Evolutionary conservation across 92 coral and sea anemone genomes (phyloP).

Genomic region (Porites cylindrica): DNA sequence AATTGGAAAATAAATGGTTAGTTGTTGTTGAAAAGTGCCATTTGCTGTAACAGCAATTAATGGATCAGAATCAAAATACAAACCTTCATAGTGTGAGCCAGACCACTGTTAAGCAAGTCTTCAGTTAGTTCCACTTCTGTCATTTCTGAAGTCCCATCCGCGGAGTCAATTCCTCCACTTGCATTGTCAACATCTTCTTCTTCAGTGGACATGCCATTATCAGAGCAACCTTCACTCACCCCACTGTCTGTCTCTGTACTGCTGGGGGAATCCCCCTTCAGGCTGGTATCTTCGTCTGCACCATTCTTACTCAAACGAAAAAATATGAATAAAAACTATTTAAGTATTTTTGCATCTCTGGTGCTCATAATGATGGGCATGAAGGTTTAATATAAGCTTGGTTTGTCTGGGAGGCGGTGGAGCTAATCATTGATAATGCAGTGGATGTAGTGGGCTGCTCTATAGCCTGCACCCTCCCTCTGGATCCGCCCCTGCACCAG

Average conservation of each 20-base stretch:
- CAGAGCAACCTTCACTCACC: slow-evolving; percentile 94
- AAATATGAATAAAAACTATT: background rate
- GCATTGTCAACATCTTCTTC: slow-evolving; percentile 80
- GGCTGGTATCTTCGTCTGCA: slow-evolving; percentile 76
- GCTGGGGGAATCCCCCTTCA: slow-evolving; percentile 91
- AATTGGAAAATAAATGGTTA: no score
- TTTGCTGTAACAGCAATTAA: no score
- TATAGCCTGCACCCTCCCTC: no score
- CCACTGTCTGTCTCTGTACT: slow-evolving; percentile 99
- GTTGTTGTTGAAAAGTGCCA: no score
- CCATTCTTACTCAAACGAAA: slow-evolving; percentile 15
- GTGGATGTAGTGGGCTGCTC: no score
- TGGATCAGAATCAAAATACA: background rate
- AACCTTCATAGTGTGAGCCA: slow-evolving; percentile 33
- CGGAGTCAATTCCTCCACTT: slow-evolving; percentile 16
- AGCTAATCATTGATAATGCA: no score
- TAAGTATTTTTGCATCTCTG: no score
- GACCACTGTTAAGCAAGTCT: slow-evolving; percentile 34
- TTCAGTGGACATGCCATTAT: slow-evolving; percentile 85
- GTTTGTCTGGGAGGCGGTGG: no score
- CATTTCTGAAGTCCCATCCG: background rate
- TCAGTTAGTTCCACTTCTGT: slow-evolving; percentile 31
- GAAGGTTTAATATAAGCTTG: no score
- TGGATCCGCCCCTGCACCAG: no score
- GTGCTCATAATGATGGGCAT: no score